Evolutionary conservation across 2,797 vertebrate genomes (phyloP).

Genomic region (Amphiprion clarkii): DNA sequence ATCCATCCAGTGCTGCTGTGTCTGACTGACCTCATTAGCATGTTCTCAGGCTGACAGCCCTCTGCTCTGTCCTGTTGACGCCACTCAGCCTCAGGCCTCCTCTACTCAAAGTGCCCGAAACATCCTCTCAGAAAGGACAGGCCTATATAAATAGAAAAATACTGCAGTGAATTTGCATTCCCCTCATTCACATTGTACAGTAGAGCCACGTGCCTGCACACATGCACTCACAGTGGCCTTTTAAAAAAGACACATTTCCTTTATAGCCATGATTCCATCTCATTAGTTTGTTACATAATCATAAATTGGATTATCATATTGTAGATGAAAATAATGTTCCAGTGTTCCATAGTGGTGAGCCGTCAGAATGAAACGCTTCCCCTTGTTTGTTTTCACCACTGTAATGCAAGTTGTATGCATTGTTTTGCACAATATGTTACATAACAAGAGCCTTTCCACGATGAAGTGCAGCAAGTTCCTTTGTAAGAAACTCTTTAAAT

Average conservation of each 20-base stretch:
- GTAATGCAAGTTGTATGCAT: neutral
- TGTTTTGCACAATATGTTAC: neutral
- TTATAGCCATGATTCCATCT: neutral
- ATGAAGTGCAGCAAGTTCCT: neutral
- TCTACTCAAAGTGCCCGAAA: slow-evolving; percentile 20
- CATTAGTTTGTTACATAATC: too few species aligned
- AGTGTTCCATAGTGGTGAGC: neutral
- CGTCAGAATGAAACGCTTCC: neutral
- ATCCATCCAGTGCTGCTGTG: neutral
- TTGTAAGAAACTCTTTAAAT: slow-evolving; percentile 14
- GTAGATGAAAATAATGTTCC: neutral
- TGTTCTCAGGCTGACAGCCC: slow-evolving; percentile 9
- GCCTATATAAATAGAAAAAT: neutral
- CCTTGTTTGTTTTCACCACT: neutral
- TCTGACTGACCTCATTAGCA: slow-evolving; percentile 46
- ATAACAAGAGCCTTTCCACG: slow-evolving; percentile 8
- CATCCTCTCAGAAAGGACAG: slow-evolving; percentile 1
- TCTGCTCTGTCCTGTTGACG: neutral
- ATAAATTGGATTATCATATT: neutral
- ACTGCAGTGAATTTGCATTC: neutral
- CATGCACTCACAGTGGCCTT: slow-evolving; percentile 1
- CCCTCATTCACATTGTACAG: neutral
- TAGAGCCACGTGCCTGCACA: slow-evolving; percentile 4
- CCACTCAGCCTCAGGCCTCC: slow-evolving; percentile 14
- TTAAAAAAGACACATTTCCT: neutral